These are phyloP conservation scores for Botrylloides violaceus DNA, from an alignment of 23 tunicate species.

Conservation along the genomic window DNA sequence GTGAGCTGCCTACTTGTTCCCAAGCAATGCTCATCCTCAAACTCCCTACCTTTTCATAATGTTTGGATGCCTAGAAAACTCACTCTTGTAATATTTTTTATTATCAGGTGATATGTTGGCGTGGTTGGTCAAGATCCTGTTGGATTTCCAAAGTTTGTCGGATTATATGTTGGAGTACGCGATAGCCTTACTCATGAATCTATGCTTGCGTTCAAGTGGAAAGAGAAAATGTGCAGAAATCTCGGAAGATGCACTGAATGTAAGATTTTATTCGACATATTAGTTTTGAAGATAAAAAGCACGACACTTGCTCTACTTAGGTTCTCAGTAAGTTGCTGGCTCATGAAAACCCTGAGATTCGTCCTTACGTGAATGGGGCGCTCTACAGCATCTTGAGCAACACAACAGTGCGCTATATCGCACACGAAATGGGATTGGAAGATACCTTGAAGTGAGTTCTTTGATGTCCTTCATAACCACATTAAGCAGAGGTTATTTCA, in stretches of 20 bases:
- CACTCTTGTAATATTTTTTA: background rate
- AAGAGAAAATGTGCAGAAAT: constrained; percentile 62
- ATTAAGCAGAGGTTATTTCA: too few relatives aligned
- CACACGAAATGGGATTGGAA: constrained; percentile 76
- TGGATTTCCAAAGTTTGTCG: constrained; percentile 60
- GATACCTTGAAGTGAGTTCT: constrained; percentile 40
- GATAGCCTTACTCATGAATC: constrained; percentile 87
- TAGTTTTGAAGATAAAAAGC: too few relatives aligned
- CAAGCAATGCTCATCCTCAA: too few relatives aligned
- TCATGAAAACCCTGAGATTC: constrained; percentile 79
- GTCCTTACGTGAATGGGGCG: constrained; percentile 96
- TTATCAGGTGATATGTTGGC: constrained; percentile 71
- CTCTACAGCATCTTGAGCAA: constrained; percentile 92
- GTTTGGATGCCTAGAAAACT: background rate
- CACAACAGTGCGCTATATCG: constrained; percentile 58
- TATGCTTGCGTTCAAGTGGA: constrained; percentile 80
- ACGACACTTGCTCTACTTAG: too few relatives aligned
- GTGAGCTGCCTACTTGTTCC: too few relatives aligned
- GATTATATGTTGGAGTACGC: constrained; percentile 99
- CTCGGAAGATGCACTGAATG: constrained; percentile 67
- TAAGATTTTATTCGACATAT: too few relatives aligned
- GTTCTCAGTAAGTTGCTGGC: constrained; percentile 77
- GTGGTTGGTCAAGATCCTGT: constrained; percentile 57
- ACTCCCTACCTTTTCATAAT: too few relatives aligned
- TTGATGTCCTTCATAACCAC: too few relatives aligned